Evolutionary conservation across 1,140 invertebrate genomes (phyloP).

Genomic region (Leptinotarsa defecta): DNA sequence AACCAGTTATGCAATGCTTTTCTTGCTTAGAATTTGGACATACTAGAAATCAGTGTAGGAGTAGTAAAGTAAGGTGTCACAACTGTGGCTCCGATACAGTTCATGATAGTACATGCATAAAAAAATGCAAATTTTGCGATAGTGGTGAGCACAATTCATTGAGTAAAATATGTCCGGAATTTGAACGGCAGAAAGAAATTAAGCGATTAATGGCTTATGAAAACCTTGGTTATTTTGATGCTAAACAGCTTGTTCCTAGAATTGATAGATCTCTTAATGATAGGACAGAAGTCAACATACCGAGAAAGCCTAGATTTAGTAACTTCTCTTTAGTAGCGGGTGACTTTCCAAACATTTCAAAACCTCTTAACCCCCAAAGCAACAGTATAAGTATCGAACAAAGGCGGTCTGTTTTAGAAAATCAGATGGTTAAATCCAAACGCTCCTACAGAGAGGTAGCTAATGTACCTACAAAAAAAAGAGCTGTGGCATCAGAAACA

Average conservation of each 20-base stretch:
- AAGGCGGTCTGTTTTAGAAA: not conserved
- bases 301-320: not conserved
- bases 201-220: constrained; percentile 26
- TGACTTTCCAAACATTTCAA: not conserved
- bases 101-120: not conserved
- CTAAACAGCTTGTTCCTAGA: constrained; percentile 4
- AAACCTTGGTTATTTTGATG: constrained; percentile 30
- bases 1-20: constrained; percentile 17
- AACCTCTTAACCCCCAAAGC: not conserved
- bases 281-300: not conserved
- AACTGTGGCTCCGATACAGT: not conserved
- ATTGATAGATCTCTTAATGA: not conserved
- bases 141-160: constrained; percentile 12
- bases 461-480: not conserved
- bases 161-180: constrained; percentile 13
- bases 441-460: constrained; percentile 4
- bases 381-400: not conserved
- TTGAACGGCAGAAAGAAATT: constrained; percentile 14
- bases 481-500: not conserved
- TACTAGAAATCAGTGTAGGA: not conserved
- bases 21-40: constrained; percentile 17
- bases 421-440: not conserved
- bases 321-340: not conserved
- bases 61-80: not conserved
- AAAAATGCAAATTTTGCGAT: constrained; percentile 13